Evolutionary conservation across 2,113 vertebrate genomes (phyloP), one percentile per base, ranked within the genome.

Genomic region (Genyomyrus donnyi): DNA sequence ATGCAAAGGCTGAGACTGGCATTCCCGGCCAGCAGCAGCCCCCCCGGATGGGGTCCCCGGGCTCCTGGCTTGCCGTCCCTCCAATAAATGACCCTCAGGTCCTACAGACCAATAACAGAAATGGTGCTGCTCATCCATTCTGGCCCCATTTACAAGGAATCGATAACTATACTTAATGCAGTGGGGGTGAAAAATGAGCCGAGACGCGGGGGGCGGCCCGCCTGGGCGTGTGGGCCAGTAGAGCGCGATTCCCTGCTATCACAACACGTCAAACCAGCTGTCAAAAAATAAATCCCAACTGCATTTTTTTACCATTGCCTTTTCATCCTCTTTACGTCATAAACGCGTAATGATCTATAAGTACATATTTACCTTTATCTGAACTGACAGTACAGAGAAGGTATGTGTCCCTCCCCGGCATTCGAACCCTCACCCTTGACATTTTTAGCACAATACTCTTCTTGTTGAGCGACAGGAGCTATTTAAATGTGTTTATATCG

Each of bases 61-160:
- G 96, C 95, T 77, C 95, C 96, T 96, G 95, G 96, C 96, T 95
- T 94, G 93, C 91, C 91, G 93, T 95, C 95, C 96, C 96, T 96
- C 91, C 97, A 97, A 98, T 98, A 98, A 98, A 99, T 99, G 97
- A 98, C 97, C 95, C 96, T 97, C 97, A 98, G 98, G 97, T 98
- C 97, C 96, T 97, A 97, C 96, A 95, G 97, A 99, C 98, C 98
- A 98, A 98, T 98, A 98, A 98, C 97, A 97, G 97, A 97, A 66
- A 96, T 97, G 97, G 97, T 96, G 97, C 92, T 96, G 94, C 94
- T 96, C 96, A 96, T 96, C 95, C 96, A 97, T 96, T 98, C 96
- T 95, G 93, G 95, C 94, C 95, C 96, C 96, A 97, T 97, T 97
- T 97, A 97, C 96, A 96, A 96, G 96, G 96, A 97, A 97, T 97